phyloP scores from a whole-genome alignment of 2,888 invertebrate species.

The Asteroscopus sphinx region DNA sequence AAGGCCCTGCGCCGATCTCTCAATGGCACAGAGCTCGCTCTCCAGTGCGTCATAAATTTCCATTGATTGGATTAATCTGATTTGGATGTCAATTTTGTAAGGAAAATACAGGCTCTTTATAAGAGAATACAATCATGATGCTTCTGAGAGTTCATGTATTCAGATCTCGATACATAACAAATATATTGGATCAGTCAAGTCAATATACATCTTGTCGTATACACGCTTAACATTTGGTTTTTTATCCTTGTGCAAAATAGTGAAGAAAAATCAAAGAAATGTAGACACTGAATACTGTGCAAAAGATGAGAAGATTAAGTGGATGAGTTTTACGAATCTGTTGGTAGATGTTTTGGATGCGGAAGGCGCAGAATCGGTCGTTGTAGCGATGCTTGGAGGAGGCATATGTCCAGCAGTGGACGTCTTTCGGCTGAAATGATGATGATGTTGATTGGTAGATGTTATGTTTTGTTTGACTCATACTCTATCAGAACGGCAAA shows the following conservation, averaged over 20 bases:
- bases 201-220: slow-evolving; percentile 69
- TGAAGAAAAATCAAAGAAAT: slow-evolving; percentile 70
- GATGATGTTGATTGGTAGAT: too few relatives aligned
- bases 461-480: too few relatives aligned
- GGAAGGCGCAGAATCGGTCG: too few relatives aligned
- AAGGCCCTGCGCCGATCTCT: slow-evolving; percentile 77
- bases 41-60: slow-evolving; percentile 89
- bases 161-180: slow-evolving; percentile 78
- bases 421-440: too few relatives aligned
- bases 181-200: slow-evolving; percentile 74
- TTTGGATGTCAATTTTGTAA: slow-evolving; percentile 89
- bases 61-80: slow-evolving; percentile 90
- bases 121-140: slow-evolving; percentile 82
- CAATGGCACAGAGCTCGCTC: slow-evolving; percentile 81
- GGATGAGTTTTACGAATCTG: background rate
- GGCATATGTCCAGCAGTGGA: too few relatives aligned
- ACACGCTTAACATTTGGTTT: slow-evolving; percentile 60
- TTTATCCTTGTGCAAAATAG: slow-evolving; percentile 72
- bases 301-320: slow-evolving; percentile 4
- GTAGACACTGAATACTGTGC: slow-evolving; percentile 6
- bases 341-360: background rate
- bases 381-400: too few relatives aligned
- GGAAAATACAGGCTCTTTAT: slow-evolving; percentile 84
- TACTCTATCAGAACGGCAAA: background rate
- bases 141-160: slow-evolving; percentile 74